Evolutionary conservation across 2,797 vertebrate species (phyloP), one percentile per base, ranked within the genome.

Genomic region (Ptychadena robeensis): DNA sequence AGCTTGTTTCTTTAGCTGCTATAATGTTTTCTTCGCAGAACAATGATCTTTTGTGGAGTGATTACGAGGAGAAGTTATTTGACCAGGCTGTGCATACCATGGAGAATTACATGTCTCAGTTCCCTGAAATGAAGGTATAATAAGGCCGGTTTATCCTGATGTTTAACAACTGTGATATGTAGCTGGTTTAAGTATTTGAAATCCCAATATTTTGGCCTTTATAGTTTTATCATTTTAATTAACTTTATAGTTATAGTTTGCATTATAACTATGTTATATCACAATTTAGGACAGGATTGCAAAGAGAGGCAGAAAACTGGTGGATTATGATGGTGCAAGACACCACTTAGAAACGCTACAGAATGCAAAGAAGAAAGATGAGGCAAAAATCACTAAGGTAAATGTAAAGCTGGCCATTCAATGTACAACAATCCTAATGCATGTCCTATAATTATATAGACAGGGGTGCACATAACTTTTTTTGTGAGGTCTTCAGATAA

Each of bases 31-130:
- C 37, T 53, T 61, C n/a, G 73, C 88, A 99, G 97, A 96, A 95
- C 82, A 96, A 98, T 35, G 95, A 98, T 75, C 95, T 98, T 40
- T 92, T 98, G 80, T 99, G 98, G 98, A 96, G 96, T 14, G 97
- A 99, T 92, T 97, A 93, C 28, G 98, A 98, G 89, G 94, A 95
- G 9, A 99, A 98, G 89, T 48, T 98, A 81, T 87, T 91, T 0
- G 97, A 98, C 89, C 98, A 99, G 88, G 95, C 92, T 0, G 30
- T 97, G 67, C 91, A 91, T 79, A 94, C 95, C 83, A 95, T 98
- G 95, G 96, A 98, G 91, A 96, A 95, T 77, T 99, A 98, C 73
- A 92, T 96, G 87, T 90, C 93, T 81, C 97, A 98, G 85, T 99
- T 99, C 72, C 93, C 93, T 40, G 97, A 98, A 74, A 90, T 96